A percentile compares a stretch with the other conserved stretches of the same genome.
These are phyloP conservation scores for Lithosia quadra DNA, from an alignment of 2,888 invertebrate genomes.

Conservation along the genomic window DNA sequence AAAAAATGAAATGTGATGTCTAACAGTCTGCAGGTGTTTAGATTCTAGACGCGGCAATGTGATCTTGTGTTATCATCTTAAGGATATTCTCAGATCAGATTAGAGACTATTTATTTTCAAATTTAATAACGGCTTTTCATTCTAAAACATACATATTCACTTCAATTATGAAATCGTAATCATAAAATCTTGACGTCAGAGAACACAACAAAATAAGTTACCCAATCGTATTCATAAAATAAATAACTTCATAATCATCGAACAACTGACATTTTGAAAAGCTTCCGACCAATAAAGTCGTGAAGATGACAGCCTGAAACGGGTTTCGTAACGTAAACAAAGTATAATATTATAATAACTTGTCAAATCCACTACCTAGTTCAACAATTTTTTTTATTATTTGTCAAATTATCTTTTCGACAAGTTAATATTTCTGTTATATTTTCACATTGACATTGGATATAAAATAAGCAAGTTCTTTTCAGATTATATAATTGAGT, in stretches of 20 bases:
- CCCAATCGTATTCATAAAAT: background rate
- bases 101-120: too few species aligned
- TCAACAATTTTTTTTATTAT: conserved; percentile 41
- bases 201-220: background rate
- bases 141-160: background rate
- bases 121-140: background rate
- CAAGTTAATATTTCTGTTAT: conserved; percentile 2
- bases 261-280: conserved; percentile 38
- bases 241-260: conserved; percentile 13
- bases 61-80: too few species aligned
- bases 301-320: conserved; percentile 52
- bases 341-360: conserved; percentile 48
- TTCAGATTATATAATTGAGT: too few species aligned
- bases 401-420: conserved; percentile 1
- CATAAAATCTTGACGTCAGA: conserved; percentile 1
- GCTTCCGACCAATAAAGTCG: conserved; percentile 33
- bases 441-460: background rate
- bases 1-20: too few species aligned
- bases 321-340: conserved; percentile 48
- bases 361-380: conserved; percentile 51
- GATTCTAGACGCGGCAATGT: background rate
- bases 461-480: too few species aligned
- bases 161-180: background rate
- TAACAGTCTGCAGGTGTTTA: background rate
- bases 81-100: too few species aligned